These are phyloP conservation scores for Gonioctena quinquepunctata DNA, from an alignment of 1,140 invertebrate genomes.

Conservation along the genomic window DNA sequence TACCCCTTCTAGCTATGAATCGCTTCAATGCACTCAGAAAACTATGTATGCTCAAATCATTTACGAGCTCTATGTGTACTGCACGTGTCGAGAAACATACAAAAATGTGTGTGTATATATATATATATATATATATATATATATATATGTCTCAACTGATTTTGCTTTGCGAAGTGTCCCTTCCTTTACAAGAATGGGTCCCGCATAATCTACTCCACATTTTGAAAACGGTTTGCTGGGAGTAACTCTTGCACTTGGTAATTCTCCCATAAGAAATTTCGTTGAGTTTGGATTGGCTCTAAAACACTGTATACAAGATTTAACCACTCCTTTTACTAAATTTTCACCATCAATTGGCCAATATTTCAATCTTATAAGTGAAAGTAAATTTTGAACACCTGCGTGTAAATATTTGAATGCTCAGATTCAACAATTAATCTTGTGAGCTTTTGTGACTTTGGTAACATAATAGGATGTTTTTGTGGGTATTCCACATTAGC, in stretches of 20 bases:
- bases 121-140: no score
- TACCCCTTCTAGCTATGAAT: conserved; percentile 44
- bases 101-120: conserved; percentile 24
- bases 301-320: conserved; percentile 29
- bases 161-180: conserved; percentile 10
- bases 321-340: conserved; percentile 22
- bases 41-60: conserved; percentile 17
- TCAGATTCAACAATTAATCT: conserved; percentile 32
- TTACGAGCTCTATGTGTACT: conserved; percentile 32
- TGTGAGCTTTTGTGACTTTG: conserved; percentile 29
- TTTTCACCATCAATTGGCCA: conserved; percentile 35
- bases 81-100: conserved; percentile 20
- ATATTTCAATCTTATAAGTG: conserved; percentile 26
- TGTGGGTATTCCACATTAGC: conserved; percentile 34
- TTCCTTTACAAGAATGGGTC: conserved; percentile 16
- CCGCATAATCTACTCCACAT: conserved; percentile 32
- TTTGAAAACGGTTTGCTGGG: conserved; percentile 45
- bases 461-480: conserved; percentile 44
- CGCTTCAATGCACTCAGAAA: conserved; percentile 42
- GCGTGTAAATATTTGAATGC: conserved; percentile 37
- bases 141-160: conserved; percentile 8
- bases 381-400: conserved; percentile 1
- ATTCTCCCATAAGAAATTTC: conserved; percentile 46
- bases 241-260: conserved; percentile 42
- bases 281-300: conserved; percentile 4